A percentile compares a stretch with the other conserved stretches of the same genome.
phyloP scores from a whole-genome alignment of 2,797 vertebrate species.

The Syngnathus rostellatus region DNA sequence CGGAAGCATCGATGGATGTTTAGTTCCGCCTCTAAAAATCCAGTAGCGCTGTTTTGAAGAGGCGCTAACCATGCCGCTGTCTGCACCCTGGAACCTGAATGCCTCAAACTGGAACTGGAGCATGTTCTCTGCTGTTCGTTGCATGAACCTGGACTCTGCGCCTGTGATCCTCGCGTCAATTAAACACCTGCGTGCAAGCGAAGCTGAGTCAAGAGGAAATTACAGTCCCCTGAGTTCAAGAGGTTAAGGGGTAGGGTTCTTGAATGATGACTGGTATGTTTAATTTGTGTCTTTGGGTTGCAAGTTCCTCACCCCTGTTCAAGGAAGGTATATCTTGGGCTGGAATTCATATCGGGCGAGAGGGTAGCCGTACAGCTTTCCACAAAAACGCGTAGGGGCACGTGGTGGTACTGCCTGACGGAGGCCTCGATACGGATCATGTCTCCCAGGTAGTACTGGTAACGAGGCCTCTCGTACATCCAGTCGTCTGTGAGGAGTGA shows the following conservation, averaged over 20 bases:
- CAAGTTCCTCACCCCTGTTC: constrained; percentile 51
- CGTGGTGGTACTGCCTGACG: constrained; percentile 53
- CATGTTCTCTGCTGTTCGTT: constrained; percentile 31
- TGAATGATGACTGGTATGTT: no score
- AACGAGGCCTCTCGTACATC: constrained; percentile 39
- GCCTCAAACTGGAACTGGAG: constrained; percentile 61
- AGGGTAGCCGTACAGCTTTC: constrained; percentile 52
- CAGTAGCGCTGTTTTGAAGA: neutral
- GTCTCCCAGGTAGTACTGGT: constrained; percentile 50
- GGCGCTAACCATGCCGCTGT: constrained; percentile 34
- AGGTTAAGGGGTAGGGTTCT: no score
- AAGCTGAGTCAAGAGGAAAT: neutral
- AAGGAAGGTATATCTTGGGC: constrained; percentile 56
- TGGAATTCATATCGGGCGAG: constrained; percentile 16
- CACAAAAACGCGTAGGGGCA: constrained; percentile 58
- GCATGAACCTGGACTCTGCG: constrained; percentile 48
- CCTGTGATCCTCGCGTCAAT: constrained; percentile 51
- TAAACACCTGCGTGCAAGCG: constrained; percentile 48
- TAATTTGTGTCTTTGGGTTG: neutral
- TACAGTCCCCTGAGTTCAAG: neutral
- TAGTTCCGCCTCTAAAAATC: neutral
- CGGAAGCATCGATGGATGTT: neutral
- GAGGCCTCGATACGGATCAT: constrained; percentile 49
- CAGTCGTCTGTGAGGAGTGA: constrained; percentile 49
- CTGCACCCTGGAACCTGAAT: constrained; percentile 52